phyloP scores from a whole-genome alignment of 2,113 vertebrate species.

The Hyperopisus bebe region DNA sequence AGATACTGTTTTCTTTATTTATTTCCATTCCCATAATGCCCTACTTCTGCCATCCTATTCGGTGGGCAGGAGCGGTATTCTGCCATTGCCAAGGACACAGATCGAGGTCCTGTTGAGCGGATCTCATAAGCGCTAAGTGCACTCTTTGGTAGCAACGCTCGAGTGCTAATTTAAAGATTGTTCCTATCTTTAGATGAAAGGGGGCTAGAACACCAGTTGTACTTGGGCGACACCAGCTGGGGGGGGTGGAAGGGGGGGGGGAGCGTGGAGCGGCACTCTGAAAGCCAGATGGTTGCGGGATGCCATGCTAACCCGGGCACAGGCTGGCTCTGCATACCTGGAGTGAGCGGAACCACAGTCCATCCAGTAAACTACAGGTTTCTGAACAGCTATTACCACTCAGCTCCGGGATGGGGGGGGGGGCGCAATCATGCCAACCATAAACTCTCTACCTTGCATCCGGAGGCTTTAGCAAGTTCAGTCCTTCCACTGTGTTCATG shows the following conservation, averaged over 20 bases:
- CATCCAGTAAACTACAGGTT: not conserved
- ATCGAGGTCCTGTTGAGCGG: conserved; percentile 28
- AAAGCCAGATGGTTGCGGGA: conserved; percentile 6
- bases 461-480: not conserved
- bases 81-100: conserved; percentile 36
- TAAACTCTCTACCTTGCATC: not conserved
- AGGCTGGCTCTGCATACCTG: not conserved
- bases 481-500: not conserved
- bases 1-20: not conserved
- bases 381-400: not conserved
- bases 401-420: not conserved
- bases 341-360: conserved; percentile 10
- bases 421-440: not conserved
- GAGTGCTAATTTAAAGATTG: conserved; percentile 47
- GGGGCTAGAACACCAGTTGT: conserved; percentile 27
- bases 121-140: conserved; percentile 43
- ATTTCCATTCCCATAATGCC: not conserved
- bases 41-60: not conserved
- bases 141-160: conserved; percentile 37
- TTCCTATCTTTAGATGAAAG: conserved; percentile 39
- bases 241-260: not conserved
- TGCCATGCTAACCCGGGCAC: conserved; percentile 22
- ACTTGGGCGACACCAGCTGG: conserved; percentile 29
- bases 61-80: conserved; percentile 20
- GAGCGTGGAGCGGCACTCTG: conserved; percentile 22